These are phyloP conservation scores for Muscicapa adusta DNA, from an alignment of 2,113 vertebrate species.

Conservation along the genomic window DNA sequence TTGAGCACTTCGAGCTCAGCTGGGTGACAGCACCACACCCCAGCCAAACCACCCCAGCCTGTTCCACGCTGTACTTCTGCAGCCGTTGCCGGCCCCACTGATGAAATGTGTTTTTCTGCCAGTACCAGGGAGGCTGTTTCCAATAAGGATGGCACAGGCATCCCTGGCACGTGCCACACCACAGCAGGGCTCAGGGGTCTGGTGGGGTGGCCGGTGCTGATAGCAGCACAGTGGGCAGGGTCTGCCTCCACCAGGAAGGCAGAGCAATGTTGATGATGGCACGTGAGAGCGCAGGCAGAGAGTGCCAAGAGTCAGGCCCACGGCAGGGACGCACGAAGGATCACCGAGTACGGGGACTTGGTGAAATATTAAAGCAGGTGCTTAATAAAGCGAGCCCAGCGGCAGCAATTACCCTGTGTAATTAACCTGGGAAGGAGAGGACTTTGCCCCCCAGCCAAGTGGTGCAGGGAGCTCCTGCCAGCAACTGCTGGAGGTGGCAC, in stretches of 20 bases:
- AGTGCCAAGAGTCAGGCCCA: background rate
- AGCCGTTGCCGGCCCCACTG: background rate
- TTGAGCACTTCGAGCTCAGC: background rate
- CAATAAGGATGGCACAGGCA: background rate
- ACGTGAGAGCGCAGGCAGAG: accelerated
- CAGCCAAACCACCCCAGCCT: conserved; percentile 34
- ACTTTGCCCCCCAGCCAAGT: background rate
- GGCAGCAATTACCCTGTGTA: background rate
- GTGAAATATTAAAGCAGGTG: conserved; percentile 43
- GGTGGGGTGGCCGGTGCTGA: accelerated
- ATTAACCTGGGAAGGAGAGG: conserved; percentile 34
- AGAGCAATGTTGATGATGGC: background rate
- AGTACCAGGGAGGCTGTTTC: background rate
- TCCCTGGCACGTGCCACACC: background rate
- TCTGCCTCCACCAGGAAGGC: accelerated
- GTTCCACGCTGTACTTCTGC: background rate
- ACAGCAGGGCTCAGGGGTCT: background rate
- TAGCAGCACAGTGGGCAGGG: background rate
- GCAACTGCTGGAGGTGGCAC: background rate
- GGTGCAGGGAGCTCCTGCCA: background rate
- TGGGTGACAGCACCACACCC: conserved; percentile 25
- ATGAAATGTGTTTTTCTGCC: background rate
- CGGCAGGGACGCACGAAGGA: background rate
- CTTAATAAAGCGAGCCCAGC: background rate
- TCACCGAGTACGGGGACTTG: background rate